Conservation (phyloP, 2,888 invertebrate species). For the Bibio marci region DNA sequence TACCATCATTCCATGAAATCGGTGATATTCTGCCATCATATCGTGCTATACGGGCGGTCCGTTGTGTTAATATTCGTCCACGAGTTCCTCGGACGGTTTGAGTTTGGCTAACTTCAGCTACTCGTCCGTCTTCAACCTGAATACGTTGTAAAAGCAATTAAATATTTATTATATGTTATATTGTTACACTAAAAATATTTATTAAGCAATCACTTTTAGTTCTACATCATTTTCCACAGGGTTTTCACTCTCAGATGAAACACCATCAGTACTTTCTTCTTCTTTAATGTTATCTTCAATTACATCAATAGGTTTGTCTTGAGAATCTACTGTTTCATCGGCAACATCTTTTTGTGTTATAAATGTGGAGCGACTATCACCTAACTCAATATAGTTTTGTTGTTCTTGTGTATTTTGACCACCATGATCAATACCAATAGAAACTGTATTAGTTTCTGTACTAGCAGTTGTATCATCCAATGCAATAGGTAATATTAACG, state of each 20-base stretch:
- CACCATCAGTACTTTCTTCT: constrained; percentile 30
- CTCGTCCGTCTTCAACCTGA: constrained; percentile 53
- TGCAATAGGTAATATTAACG: constrained; percentile 26
- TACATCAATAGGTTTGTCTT: too few species aligned
- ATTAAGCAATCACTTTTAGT: constrained; percentile 11
- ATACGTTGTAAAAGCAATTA: constrained; percentile 14
- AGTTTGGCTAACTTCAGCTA: constrained; percentile 56
- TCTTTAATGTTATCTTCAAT: constrained; percentile 24
- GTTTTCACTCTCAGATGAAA: constrained; percentile 46
- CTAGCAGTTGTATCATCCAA: too few species aligned
- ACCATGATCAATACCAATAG: constrained; percentile 41
- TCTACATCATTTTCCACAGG: constrained; percentile 31
- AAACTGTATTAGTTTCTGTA: too few species aligned
- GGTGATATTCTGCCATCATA: not conserved
- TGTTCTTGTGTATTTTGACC: too few species aligned
- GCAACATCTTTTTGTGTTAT: not conserved
- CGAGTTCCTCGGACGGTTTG: constrained; percentile 25
- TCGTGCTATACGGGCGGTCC: not conserved
- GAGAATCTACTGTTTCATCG: too few species aligned
- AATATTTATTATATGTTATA: not conserved
- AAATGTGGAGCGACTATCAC: constrained; percentile 26
- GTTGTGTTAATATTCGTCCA: not conserved
- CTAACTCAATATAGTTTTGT: too few species aligned
- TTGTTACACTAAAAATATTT: constrained; percentile 7
- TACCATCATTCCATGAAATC: too few species aligned